phyloP scores from a whole-genome alignment of 2,888 invertebrate genomes.

The Oscheius sp. region DNA sequence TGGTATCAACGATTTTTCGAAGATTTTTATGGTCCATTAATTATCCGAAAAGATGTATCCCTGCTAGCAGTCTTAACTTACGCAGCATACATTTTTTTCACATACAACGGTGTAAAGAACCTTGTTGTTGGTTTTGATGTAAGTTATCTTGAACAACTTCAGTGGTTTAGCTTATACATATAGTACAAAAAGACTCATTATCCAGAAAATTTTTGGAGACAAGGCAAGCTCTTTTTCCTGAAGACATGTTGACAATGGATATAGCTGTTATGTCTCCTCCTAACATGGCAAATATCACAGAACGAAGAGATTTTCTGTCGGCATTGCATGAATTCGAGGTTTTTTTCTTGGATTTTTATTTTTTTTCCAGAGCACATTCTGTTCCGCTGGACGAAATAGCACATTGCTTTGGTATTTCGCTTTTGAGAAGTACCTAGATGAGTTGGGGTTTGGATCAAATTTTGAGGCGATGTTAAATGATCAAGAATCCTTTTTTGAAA shows the following conservation, averaged over 20 bases:
- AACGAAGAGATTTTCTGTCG: slow-evolving; percentile 45
- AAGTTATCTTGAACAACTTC: slow-evolving; percentile 8
- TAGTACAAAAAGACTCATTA: slow-evolving; percentile 55
- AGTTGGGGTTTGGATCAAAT: slow-evolving; percentile 54
- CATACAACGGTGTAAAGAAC: slow-evolving; percentile 46
- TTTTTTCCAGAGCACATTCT: slow-evolving; percentile 39
- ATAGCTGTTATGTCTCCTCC: slow-evolving; percentile 60
- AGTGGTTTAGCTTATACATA: slow-evolving; percentile 56
- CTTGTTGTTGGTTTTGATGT: slow-evolving; percentile 64
- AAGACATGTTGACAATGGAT: slow-evolving; percentile 53
- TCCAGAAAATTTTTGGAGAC: slow-evolving; percentile 56
- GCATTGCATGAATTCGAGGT: slow-evolving; percentile 52
- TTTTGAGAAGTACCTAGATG: slow-evolving; percentile 51
- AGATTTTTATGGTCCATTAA: slow-evolving; percentile 54
- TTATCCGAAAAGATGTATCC: slow-evolving; percentile 36
- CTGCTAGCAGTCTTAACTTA: slow-evolving; percentile 42
- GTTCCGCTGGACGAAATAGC: slow-evolving; percentile 39
- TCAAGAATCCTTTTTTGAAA: slow-evolving; percentile 46
- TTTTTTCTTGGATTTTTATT: not conserved
- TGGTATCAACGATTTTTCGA: slow-evolving; percentile 66
- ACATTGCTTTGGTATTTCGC: slow-evolving; percentile 63
- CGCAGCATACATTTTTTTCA: slow-evolving; percentile 41
- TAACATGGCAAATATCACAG: slow-evolving; percentile 40
- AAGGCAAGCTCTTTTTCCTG: slow-evolving; percentile 42
- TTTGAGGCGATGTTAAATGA: slow-evolving; percentile 45